Percentiles rank a stretch among this genome's conserved stretches.
phyloP scores from a whole-genome alignment of 2,888 invertebrate species.

The Halictus quadricinctus region DNA sequence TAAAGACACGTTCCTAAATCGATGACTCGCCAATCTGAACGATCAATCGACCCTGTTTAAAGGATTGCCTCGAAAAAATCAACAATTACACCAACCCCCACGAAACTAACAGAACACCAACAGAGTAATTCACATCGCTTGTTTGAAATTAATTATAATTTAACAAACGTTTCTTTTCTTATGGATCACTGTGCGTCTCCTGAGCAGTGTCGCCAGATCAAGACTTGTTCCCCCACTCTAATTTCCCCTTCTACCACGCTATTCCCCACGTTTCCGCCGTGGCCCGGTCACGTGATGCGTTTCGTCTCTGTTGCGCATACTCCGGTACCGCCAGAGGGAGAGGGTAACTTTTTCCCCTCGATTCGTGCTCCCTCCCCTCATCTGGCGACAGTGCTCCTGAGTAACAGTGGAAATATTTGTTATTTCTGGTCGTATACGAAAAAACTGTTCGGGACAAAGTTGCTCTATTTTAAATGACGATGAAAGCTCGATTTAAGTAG shows the following conservation, averaged over 20 bases:
- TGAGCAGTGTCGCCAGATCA: too few species aligned
- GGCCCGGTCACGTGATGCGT: too few species aligned
- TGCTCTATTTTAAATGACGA: not conserved
- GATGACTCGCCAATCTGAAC: constrained; percentile 12
- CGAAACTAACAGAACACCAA: not conserved
- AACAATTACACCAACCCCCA: not conserved
- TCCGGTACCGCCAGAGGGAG: too few species aligned
- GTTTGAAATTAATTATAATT: not conserved
- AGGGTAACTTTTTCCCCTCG: too few species aligned
- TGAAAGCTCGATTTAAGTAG: not conserved
- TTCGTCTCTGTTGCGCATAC: too few species aligned
- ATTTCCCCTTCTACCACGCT: too few species aligned
- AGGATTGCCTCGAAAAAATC: not conserved
- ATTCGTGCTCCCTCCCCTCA: too few species aligned
- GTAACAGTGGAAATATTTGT: not conserved
- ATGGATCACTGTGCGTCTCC: not conserved
- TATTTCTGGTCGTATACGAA: not conserved
- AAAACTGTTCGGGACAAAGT: not conserved
- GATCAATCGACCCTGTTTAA: constrained; percentile 2
- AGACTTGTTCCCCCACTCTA: too few species aligned
- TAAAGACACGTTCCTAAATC: constrained; percentile 42
- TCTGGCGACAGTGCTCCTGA: too few species aligned
- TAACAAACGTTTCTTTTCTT: not conserved
- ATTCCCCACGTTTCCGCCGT: too few species aligned
- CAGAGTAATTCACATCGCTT: not conserved